Conservation (phyloP, 2,888 invertebrate genomes). For the Papilio gigon region DNA sequence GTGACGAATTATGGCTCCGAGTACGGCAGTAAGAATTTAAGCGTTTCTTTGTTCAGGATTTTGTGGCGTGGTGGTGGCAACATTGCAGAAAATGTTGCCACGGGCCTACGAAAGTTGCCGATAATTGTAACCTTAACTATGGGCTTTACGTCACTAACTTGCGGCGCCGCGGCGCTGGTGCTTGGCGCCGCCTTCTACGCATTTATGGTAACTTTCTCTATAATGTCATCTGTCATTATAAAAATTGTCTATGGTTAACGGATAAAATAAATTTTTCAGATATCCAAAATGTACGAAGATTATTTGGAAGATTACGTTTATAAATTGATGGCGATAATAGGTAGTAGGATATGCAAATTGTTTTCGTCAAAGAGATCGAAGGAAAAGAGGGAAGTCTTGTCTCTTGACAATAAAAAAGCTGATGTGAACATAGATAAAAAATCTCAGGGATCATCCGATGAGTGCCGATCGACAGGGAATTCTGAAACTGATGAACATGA, state of each 20-base stretch:
- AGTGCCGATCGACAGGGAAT: slow-evolving; percentile 32
- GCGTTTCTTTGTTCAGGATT: slow-evolving; percentile 54
- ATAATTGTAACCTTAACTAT: slow-evolving; percentile 85
- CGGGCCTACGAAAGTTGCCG: slow-evolving; percentile 85
- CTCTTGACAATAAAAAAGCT: slow-evolving; percentile 44
- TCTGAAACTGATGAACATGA: slow-evolving; percentile 44
- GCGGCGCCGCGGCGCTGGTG: slow-evolving; percentile 87
- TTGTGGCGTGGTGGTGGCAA: slow-evolving; percentile 69
- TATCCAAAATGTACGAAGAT: slow-evolving; percentile 89
- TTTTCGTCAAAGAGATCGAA: slow-evolving; percentile 54
- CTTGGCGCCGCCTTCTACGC: slow-evolving; percentile 86
- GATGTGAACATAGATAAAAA: slow-evolving; percentile 35
- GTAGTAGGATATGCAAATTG: slow-evolving; percentile 59
- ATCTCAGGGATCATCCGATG: not conserved
- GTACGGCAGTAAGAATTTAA: not conserved
- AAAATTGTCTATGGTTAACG: slow-evolving; percentile 1
- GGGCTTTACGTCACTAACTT: slow-evolving; percentile 84
- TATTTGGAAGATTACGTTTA: slow-evolving; percentile 85
- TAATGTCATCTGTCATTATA: not conserved
- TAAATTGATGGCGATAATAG: slow-evolving; percentile 71
- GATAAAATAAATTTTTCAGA: slow-evolving; percentile 66
- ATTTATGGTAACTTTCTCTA: slow-evolving; percentile 78
- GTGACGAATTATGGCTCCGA: no score
- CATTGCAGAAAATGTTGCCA: slow-evolving; percentile 85
- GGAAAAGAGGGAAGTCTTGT: slow-evolving; percentile 45